Conservation (phyloP, 2,888 invertebrate species). For the Gibbula magus region DNA sequence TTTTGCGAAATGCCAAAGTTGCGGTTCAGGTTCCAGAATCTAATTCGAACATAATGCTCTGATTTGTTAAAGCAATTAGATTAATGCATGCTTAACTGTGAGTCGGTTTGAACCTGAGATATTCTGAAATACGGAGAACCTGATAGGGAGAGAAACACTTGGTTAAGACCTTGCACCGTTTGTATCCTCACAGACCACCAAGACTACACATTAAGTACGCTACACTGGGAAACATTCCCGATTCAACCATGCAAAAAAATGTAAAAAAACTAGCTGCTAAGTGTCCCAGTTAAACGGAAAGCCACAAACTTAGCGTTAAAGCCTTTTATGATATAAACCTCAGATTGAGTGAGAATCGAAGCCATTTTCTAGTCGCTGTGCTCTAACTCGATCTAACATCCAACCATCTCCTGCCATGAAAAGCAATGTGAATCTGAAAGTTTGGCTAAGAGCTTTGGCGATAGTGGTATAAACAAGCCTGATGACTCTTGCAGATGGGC, state of each 20-base stretch:
- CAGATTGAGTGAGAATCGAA: slow-evolving; percentile 5
- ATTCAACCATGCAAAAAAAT: not conserved
- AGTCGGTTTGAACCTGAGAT: too few species aligned
- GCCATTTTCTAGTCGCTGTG: not conserved
- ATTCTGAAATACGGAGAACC: not conserved
- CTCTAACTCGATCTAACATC: not conserved
- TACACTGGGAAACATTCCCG: not conserved
- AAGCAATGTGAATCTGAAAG: not conserved
- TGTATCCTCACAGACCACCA: not conserved
- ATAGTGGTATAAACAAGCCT: not conserved
- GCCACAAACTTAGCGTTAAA: not conserved
- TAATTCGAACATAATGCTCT: too few species aligned
- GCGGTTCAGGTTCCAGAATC: too few species aligned
- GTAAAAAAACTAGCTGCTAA: not conserved
- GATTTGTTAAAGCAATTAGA: too few species aligned
- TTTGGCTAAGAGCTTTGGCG: not conserved
- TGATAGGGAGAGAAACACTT: not conserved
- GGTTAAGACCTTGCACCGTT: not conserved
- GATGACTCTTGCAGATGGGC: not conserved
- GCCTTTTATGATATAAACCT: not conserved
- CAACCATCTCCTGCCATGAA: not conserved
- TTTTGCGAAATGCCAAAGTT: too few species aligned
- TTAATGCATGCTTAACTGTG: too few species aligned
- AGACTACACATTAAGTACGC: not conserved
- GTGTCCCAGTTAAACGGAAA: not conserved